Percentiles rank a stretch among this genome's conserved stretches.
Evolutionary conservation across 2,888 invertebrate genomes (phyloP).

Genomic region (Aporophyla nigra): DNA sequence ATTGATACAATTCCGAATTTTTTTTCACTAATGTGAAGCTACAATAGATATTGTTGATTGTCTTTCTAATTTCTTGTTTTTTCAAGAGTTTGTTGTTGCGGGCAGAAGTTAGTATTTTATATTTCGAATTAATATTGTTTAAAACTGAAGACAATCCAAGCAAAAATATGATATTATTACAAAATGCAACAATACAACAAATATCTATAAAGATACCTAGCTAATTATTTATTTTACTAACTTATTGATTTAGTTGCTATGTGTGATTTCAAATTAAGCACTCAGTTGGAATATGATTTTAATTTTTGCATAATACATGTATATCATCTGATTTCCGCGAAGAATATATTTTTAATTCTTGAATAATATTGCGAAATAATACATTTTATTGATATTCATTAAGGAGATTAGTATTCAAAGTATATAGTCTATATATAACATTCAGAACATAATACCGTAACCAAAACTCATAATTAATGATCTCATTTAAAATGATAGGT

Average conservation of each 20-base stretch:
- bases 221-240: not conserved
- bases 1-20: not conserved
- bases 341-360: conserved; percentile 31
- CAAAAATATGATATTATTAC: not conserved
- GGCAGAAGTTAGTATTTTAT: not conserved
- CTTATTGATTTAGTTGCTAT: conserved; percentile 1
- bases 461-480: conserved; percentile 7
- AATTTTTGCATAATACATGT: conserved; percentile 16
- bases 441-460: conserved; percentile 15
- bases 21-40: not conserved
- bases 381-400: conserved; percentile 34
- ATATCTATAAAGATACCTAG: not conserved
- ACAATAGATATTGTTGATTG: not conserved
- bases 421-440: conserved; percentile 24
- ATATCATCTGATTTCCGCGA: conserved; percentile 28
- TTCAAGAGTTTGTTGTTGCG: too few species aligned
- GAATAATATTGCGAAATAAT: conserved; percentile 49
- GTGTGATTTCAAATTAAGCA: conserved; percentile 23
- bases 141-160: not conserved
- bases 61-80: not conserved
- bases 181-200: not conserved
- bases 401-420: conserved; percentile 30
- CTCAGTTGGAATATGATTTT: conserved; percentile 19
- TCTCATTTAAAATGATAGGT: conserved; percentile 22
- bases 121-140: not conserved